Conservation (phyloP, 2,888 invertebrate genomes). For the Tenthredo notha region DNA sequence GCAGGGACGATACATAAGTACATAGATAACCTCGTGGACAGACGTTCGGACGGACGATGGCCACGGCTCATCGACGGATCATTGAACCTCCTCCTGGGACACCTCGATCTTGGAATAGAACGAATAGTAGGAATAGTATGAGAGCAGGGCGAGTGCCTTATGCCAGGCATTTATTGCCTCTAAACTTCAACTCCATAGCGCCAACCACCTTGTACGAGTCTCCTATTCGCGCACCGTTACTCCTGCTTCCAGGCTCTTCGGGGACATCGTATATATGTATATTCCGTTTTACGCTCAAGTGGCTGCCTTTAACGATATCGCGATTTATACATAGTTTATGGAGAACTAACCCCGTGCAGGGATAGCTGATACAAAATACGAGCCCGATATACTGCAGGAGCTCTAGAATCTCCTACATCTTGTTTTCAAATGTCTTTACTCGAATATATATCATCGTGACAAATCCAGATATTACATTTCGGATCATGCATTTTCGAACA, state of each 20-base stretch:
- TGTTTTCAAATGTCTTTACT: neutral
- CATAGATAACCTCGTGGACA: slow-evolving; percentile 27
- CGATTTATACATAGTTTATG: slow-evolving; percentile 28
- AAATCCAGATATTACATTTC: neutral
- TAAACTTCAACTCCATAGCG: slow-evolving; percentile 34
- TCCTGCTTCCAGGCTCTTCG: slow-evolving; percentile 35
- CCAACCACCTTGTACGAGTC: slow-evolving; percentile 44
- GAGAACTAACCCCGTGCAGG: neutral
- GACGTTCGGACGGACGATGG: slow-evolving; percentile 5
- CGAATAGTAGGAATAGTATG: slow-evolving; percentile 26
- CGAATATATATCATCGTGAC: no score
- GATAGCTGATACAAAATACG: slow-evolving; percentile 18
- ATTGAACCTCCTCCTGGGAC: slow-evolving; percentile 24
- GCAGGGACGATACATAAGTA: neutral
- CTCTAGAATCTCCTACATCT: neutral
- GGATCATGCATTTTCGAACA: neutral
- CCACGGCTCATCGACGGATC: slow-evolving; percentile 47
- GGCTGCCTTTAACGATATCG: slow-evolving; percentile 47
- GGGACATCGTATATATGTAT: slow-evolving; percentile 44
- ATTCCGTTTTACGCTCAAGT: slow-evolving; percentile 51
- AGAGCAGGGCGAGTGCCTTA: slow-evolving; percentile 25
- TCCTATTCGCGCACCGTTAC: slow-evolving; percentile 45
- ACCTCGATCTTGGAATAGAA: slow-evolving; percentile 8
- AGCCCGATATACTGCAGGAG: neutral
- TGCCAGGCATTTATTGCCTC: slow-evolving; percentile 46